phyloP scores from a whole-genome alignment of 2,113 vertebrate genomes.

The Chaetops frenatus region DNA sequence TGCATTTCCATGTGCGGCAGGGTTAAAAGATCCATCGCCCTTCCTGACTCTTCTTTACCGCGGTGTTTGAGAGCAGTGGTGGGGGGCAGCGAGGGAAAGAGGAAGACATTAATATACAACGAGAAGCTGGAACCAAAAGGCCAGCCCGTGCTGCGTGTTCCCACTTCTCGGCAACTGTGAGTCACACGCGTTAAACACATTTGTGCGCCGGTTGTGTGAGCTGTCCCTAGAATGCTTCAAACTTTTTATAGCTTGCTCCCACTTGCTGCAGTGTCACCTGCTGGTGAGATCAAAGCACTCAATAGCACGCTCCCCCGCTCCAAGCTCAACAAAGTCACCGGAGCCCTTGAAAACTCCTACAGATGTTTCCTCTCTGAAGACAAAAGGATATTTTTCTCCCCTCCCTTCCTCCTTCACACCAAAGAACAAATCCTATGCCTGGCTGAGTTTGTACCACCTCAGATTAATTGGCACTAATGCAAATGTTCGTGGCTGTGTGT shows the following conservation, averaged over 20 bases:
- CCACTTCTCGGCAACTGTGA: conserved; percentile 8
- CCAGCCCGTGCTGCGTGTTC: not conserved
- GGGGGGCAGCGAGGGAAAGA: not conserved
- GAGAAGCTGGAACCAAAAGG: conserved; percentile 2
- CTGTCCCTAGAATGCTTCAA: conserved; percentile 19
- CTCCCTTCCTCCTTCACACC: conserved; percentile 37
- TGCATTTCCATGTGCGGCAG: not conserved
- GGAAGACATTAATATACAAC: not conserved
- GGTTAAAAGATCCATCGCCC: not conserved
- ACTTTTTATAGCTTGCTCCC: conserved; percentile 54
- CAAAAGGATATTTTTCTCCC: conserved; percentile 27
- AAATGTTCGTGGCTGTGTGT: conserved; percentile 16
- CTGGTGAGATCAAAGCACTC: conserved; percentile 37
- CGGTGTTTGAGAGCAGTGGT: not conserved
- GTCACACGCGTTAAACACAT: not conserved
- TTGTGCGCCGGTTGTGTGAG: not conserved
- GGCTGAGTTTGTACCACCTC: conserved; percentile 34
- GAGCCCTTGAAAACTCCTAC: conserved; percentile 42
- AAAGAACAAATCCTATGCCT: conserved; percentile 38
- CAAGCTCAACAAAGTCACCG: conserved; percentile 18
- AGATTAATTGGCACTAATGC: conserved; percentile 51
- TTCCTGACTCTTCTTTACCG: not conserved
- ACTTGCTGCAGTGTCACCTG: conserved; percentile 65
- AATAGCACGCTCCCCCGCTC: conserved; percentile 1
- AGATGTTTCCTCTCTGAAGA: conserved; percentile 39